These are phyloP conservation scores for Pygoscelis antarcticus DNA, from an alignment of 2,113 vertebrate genomes.

Conservation along the genomic window DNA sequence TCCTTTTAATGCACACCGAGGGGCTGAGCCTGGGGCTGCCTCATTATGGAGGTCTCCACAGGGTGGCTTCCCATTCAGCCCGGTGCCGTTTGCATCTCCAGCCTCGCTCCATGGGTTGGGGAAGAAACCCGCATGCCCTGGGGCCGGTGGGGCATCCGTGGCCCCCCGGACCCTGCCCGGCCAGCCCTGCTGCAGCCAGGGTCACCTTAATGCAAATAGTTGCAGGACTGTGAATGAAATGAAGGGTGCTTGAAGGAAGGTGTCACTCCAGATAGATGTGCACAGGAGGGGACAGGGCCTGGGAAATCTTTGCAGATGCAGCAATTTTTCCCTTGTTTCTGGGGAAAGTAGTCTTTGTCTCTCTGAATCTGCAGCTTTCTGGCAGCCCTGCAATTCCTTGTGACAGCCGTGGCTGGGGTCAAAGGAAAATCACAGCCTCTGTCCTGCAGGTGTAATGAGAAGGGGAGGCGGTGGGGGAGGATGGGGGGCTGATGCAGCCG, in stretches of 20 bases:
- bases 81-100: neutral
- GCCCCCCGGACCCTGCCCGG: rapidly evolving
- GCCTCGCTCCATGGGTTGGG: rapidly evolving
- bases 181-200: neutral
- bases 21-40: neutral
- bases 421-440: slow-evolving; percentile 40
- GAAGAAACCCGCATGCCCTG: rapidly evolving
- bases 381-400: slow-evolving; percentile 50
- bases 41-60: neutral
- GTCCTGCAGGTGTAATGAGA: slow-evolving; percentile 53
- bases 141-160: neutral
- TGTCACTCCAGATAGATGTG: slow-evolving; percentile 45
- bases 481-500: neutral
- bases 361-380: slow-evolving; percentile 39
- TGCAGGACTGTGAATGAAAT: neutral
- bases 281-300: slow-evolving; percentile 7
- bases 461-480: neutral
- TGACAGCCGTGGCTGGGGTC: slow-evolving; percentile 47
- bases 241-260: slow-evolving; percentile 62
- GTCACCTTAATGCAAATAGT: slow-evolving; percentile 24
- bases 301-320: slow-evolving; percentile 61
- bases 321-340: slow-evolving; percentile 43
- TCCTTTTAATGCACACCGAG: neutral
- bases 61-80: neutral
- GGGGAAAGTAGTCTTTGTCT: slow-evolving; percentile 49